phyloP scores from a whole-genome alignment of 2,113 vertebrate genomes.

The Syrrhaptes paradoxus region DNA sequence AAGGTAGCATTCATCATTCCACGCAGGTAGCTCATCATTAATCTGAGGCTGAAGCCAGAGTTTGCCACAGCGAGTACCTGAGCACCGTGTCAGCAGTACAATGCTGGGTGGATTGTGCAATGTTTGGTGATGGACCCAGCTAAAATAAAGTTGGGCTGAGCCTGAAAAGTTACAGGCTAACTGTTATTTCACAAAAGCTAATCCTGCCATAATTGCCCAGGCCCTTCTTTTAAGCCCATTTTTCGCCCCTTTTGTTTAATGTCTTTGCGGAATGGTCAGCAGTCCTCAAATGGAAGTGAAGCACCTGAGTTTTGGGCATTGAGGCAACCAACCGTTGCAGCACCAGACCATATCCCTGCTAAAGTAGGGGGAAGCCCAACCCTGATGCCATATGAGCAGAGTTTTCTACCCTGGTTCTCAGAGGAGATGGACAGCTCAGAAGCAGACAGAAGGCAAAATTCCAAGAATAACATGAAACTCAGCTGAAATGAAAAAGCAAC shows the following conservation, averaged over 20 bases:
- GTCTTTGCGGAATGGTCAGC: background rate
- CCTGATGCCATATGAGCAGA: background rate
- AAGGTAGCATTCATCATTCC: background rate
- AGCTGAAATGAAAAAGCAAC: background rate
- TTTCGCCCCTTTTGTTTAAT: background rate
- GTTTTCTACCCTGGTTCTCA: background rate
- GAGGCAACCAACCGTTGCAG: background rate
- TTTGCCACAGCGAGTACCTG: background rate
- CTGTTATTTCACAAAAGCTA: background rate
- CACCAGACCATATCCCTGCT: background rate
- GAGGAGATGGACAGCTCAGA: background rate
- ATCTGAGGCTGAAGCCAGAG: background rate
- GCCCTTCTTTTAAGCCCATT: background rate
- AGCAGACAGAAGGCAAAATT: background rate
- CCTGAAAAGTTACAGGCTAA: background rate
- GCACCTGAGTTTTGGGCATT: background rate
- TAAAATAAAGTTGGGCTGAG: background rate
- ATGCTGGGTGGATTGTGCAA: background rate
- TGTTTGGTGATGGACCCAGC: background rate
- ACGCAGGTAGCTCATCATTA: background rate
- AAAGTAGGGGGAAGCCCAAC: background rate
- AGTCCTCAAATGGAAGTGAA: background rate
- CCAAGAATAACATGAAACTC: constrained; percentile 9
- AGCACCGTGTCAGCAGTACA: background rate
- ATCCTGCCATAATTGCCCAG: background rate